These are phyloP conservation scores for Brassicogethes aeneus DNA, from an alignment of 2,888 invertebrate species.

Conservation along the genomic window DNA sequence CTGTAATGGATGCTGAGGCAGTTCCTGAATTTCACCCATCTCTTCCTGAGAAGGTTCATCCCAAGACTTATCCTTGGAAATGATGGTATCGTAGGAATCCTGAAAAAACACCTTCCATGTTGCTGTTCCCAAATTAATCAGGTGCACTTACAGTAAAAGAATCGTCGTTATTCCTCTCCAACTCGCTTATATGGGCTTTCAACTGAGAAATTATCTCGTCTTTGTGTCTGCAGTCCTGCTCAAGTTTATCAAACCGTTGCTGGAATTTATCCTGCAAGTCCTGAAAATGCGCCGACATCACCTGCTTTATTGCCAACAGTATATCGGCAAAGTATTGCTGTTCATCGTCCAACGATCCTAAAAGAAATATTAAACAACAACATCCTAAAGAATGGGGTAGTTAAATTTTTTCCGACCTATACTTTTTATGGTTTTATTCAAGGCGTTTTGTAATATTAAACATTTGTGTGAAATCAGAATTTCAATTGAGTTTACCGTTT, in stretches of 20 bases:
- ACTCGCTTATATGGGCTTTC: conserved; percentile 60
- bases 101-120: conserved; percentile 19
- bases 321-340: conserved; percentile 78
- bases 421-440: too few species aligned
- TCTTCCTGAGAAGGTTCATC: conserved; percentile 65
- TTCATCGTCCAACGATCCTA: conserved; percentile 57
- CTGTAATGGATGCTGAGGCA: conserved; percentile 39
- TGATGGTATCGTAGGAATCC: conserved; percentile 37
- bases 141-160: conserved; percentile 31
- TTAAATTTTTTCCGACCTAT: too few species aligned
- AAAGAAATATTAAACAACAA: conserved; percentile 3
- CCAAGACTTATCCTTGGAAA: conserved; percentile 49
- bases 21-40: conserved; percentile 56
- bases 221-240: conserved; percentile 69
- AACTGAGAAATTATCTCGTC: conserved; percentile 75
- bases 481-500: too few species aligned
- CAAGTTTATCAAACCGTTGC: conserved; percentile 64
- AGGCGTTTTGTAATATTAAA: too few species aligned
- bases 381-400: too few species aligned
- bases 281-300: conserved; percentile 65
- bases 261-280: conserved; percentile 65
- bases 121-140: neutral
- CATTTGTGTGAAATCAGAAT: too few species aligned
- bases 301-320: conserved; percentile 66
- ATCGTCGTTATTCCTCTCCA: conserved; percentile 44